Base-by-base conservation (phyloP, 2,113 vertebrate genomes). In the Cacatua alba region DNA sequence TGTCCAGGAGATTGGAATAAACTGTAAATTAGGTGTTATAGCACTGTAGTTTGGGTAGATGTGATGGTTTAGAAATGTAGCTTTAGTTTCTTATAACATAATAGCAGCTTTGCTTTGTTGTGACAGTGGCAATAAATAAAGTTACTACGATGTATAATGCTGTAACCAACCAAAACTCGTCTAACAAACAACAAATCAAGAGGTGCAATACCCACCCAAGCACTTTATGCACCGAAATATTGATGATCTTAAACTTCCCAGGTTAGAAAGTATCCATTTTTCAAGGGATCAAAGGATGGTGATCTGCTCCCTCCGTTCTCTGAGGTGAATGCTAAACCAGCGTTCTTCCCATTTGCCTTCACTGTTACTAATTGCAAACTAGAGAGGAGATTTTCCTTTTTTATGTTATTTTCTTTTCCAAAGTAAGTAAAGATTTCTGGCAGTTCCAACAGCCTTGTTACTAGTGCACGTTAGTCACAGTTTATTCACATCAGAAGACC, bases 81-180 rank as follows among this genome's bases (percentile, higher is more conserved):
- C 94, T 97, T 97, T 97, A 95, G 95, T 98, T 97, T 97, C 96
- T 98, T 98, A 96, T 97, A 95, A 97, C 97, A 97, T 98, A 98
- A 98, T 98, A 97, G 96, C 96, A 97, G 97, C 96, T 98, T 97
- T 98, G 97, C 97, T 97, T 98, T 98, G 97, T 97, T 98, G 97
- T 98, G 98, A 98, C 97, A 98, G 93, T 90, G 90, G 96, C 97
- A 98, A 98, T 98, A 98, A 98, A 95, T 96, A 97, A 98, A 97
- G 97, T 98, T 98, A 97, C 95, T 96, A 93, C 94, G 89, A 96
- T 75, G 88, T 96, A 97, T 96, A 98, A 97, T 88, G 96, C 95
- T 96, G 95, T 97, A 97, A 97, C 96, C 97, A 98, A 95, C 97
- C 95, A 96, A 96, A 98, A 97, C 97, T 95, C 96, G 90, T 92